Evolutionary conservation across 2,888 invertebrate genomes (phyloP).

Genomic region (Philereme vetulata): DNA sequence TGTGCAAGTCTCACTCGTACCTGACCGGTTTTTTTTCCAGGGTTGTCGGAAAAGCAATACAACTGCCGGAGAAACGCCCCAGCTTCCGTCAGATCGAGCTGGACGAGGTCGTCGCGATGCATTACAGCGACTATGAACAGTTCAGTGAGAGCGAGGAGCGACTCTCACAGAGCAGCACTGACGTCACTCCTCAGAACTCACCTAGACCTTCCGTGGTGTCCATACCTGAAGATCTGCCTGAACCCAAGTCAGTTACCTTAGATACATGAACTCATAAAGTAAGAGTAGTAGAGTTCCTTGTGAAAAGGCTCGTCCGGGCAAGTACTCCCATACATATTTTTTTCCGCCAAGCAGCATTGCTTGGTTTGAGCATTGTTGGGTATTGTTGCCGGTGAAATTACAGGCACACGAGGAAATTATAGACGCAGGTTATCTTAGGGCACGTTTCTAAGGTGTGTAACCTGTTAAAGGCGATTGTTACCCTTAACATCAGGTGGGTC

Average conservation of each 20-base stretch:
- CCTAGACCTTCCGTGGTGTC: slow-evolving; percentile 57
- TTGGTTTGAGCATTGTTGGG: too few relatives aligned
- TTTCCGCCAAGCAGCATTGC: too few relatives aligned
- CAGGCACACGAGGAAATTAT: too few relatives aligned
- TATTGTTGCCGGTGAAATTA: too few relatives aligned
- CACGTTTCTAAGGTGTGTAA: too few relatives aligned
- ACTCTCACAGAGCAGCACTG: slow-evolving; percentile 72
- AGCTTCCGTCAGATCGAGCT: slow-evolving; percentile 67
- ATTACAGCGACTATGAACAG: slow-evolving; percentile 73
- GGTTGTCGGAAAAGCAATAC: slow-evolving; percentile 68
- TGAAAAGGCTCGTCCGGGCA: too few relatives aligned
- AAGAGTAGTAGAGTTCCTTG: too few relatives aligned
- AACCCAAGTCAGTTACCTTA: slow-evolving; percentile 40
- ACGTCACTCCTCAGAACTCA: slow-evolving; percentile 76
- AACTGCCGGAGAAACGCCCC: slow-evolving; percentile 61
- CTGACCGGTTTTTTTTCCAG: slow-evolving; percentile 44
- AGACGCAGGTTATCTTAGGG: too few relatives aligned
- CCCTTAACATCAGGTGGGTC: too few relatives aligned
- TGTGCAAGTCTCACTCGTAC: too few relatives aligned
- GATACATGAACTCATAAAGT: neutral
- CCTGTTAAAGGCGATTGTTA: too few relatives aligned
- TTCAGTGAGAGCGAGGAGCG: slow-evolving; percentile 76
- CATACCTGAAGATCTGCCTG: slow-evolving; percentile 49
- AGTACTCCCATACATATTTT: too few relatives aligned
- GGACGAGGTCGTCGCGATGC: slow-evolving; percentile 74